Evolutionary conservation across 2,113 vertebrate genomes (phyloP).

Genomic region (Protomyctophum bolini): DNA sequence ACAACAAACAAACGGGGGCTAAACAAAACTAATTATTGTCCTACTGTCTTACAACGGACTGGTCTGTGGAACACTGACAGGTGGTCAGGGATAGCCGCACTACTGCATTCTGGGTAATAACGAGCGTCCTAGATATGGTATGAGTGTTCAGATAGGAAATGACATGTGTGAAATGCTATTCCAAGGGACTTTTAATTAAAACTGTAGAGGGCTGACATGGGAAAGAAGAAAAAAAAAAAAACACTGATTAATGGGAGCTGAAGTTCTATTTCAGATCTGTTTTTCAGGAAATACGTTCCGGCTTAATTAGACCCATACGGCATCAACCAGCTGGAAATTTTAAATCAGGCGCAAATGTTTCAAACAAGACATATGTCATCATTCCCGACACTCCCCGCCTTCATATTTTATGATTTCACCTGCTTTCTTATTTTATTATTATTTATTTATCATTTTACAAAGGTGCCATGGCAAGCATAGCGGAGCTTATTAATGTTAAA

Average conservation of each 20-base stretch:
- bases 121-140: conserved; percentile 74
- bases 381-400: conserved; percentile 52
- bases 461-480: conserved; percentile 17
- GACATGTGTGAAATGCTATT: conserved; percentile 76
- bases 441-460: conserved; percentile 27
- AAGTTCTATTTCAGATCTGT: conserved; percentile 77
- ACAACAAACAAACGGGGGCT: too few species aligned
- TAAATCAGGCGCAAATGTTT: conserved; percentile 69
- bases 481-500: conserved; percentile 5
- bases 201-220: conserved; percentile 70
- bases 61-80: conserved; percentile 57
- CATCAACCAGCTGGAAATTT: conserved; percentile 78
- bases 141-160: conserved; percentile 74
- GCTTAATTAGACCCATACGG: conserved; percentile 80
- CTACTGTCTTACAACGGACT: conserved; percentile 24
- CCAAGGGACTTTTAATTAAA: conserved; percentile 81
- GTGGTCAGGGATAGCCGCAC: conserved; percentile 38
- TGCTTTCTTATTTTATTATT: conserved; percentile 16
- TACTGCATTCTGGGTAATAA: conserved; percentile 61
- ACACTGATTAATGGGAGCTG: conserved; percentile 78
- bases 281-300: conserved; percentile 76
- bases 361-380: conserved; percentile 75
- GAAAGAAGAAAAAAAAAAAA: conserved; percentile 39
- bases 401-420: conserved; percentile 67
- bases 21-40: too few species aligned